Base-by-base conservation (phyloP, 2,113 vertebrate species). In the Lepisosteus osseus region DNA sequence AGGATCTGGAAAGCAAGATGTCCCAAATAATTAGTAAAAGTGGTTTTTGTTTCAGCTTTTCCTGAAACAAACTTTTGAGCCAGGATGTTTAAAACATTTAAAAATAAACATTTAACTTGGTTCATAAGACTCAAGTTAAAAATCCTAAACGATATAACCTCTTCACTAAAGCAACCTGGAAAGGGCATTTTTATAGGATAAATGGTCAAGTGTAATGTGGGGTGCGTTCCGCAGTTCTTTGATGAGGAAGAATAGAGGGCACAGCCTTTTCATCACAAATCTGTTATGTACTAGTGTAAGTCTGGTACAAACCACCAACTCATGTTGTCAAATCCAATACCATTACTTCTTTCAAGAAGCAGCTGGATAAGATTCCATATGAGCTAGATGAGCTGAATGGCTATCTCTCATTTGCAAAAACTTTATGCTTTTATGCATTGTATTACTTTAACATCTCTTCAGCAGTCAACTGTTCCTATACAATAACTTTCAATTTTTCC, bases 61-160 rank as follows among this genome's bases (percentile, higher is more conserved):
- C 29, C 29, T 29, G 1, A 29, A 29, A 29, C 29, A 29, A 29
- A 29, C 29, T 29, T 29, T 29, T 29, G 29, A 29, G 29, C 29
- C 29, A 29, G 29, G 29, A 29, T 29, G 29, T 29, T 65, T 65
- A 15, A 59, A 67, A 6, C 65, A 65, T 69, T 69, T 69, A 71
- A 81, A 70, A 75, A 69, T 73, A 44, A 72, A 77, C 67, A 61
- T 68, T 74, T 71, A 72, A 78, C 68, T 59, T 70, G 69, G 68
- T 44, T 73, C 67, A 68, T 40, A 4, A 67, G 44, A 12, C 54
- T 45, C 42, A 51, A 6, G 29, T 29, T 29, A 29, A 29, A 29
- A 29, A 29, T 29, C 29, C 29, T 29, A 45, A 43, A 11, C 0
- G 3, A 7, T 17, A 17, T n/a, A 17, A 40, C 43, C 63, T 41